Conservation (phyloP, 2,113 vertebrate genomes). For the Puma concolor region DNA sequence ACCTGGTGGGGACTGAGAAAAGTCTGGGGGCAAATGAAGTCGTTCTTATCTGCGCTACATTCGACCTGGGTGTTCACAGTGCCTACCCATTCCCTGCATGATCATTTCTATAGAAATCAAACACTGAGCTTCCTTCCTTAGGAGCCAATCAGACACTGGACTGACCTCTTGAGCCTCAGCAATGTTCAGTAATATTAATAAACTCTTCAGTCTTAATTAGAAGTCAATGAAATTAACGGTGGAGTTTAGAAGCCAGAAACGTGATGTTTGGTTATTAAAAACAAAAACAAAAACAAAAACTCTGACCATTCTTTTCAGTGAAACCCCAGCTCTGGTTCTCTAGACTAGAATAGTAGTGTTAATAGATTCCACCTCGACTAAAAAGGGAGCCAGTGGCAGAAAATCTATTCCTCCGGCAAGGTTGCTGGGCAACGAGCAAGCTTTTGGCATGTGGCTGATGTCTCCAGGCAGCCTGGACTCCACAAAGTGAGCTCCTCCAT, state of each 20-base stretch:
- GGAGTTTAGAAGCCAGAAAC: slow-evolving; percentile 57
- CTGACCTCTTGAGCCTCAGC: not conserved
- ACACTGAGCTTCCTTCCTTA: not conserved
- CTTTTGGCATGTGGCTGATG: slow-evolving; percentile 87
- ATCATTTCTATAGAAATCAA: not conserved
- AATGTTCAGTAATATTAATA: not conserved
- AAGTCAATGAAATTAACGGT: slow-evolving; percentile 75
- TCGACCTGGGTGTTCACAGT: fast-evolving
- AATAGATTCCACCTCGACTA: slow-evolving; percentile 81
- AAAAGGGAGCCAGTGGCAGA: slow-evolving; percentile 83
- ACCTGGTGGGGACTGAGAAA: not conserved
- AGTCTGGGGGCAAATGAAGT: slow-evolving; percentile 34
- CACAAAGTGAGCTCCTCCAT: slow-evolving; percentile 84
- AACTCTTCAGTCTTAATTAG: slow-evolving; percentile 52
- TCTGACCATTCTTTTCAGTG: not conserved
- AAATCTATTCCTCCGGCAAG: slow-evolving; percentile 88
- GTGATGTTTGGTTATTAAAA: slow-evolving; percentile 20
- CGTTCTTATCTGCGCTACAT: not conserved
- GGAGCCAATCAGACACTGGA: not conserved
- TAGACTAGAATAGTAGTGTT: slow-evolving; percentile 59
- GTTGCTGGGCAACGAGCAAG: slow-evolving; percentile 92
- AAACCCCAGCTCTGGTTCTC: slow-evolving; percentile 3
- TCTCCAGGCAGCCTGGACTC: slow-evolving; percentile 79
- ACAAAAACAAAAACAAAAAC: not conserved
- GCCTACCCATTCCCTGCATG: not conserved